Conservation (phyloP, 2,113 vertebrate species). For the Rostratula benghalensis region DNA sequence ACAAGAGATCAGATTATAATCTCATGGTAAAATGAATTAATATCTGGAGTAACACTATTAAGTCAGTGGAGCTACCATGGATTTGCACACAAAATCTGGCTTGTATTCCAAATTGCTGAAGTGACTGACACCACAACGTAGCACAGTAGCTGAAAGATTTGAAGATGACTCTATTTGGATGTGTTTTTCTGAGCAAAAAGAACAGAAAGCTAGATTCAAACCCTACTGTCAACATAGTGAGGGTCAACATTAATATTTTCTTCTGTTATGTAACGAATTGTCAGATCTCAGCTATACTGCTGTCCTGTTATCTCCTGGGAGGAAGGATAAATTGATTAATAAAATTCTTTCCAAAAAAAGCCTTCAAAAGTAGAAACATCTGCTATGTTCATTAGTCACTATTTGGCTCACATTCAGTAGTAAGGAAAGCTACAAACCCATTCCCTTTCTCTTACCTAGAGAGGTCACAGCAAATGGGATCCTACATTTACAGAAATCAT, state of each 20-base stretch:
- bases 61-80: not conserved
- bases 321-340: slow-evolving; percentile 58
- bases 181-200: not conserved
- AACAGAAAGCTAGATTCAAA: slow-evolving; percentile 9
- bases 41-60: not conserved
- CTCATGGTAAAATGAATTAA: not conserved
- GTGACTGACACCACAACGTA: not conserved
- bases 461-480: not conserved
- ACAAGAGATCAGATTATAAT: not conserved
- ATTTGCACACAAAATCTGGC: not conserved
- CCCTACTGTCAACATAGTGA: not conserved
- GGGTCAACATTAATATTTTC: slow-evolving; percentile 12
- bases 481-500: not conserved
- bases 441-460: slow-evolving; percentile 14
- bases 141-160: slow-evolving; percentile 21
- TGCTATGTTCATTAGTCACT: slow-evolving; percentile 58
- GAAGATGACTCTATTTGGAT: not conserved
- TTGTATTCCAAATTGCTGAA: not conserved
- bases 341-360: slow-evolving; percentile 43
- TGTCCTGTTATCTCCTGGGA: slow-evolving; percentile 37
- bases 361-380: slow-evolving; percentile 61
- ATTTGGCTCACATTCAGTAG: slow-evolving; percentile 42
- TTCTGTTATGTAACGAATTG: slow-evolving; percentile 34
- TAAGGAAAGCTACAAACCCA: not conserved
- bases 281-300: slow-evolving; percentile 23